phyloP scores from a whole-genome alignment of 2,888 invertebrate species.

The Microplitis manilae region DNA sequence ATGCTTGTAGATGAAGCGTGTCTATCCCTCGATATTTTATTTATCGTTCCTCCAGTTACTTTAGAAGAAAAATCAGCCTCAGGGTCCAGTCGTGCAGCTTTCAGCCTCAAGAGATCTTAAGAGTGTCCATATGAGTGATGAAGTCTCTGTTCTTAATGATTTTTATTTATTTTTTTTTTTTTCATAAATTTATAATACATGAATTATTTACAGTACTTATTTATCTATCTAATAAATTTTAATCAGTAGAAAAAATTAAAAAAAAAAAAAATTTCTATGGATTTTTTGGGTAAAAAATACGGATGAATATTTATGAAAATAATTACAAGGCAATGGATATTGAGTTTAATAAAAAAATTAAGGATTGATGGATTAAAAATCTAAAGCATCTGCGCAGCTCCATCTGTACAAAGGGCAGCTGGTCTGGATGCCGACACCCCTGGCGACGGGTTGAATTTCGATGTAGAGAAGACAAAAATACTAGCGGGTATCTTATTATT shows the following conservation, averaged over 20 bases:
- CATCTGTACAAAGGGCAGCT: constrained; percentile 43
- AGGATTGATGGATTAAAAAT: constrained; percentile 25
- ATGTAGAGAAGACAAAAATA: constrained; percentile 1
- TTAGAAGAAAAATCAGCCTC: constrained; percentile 27
- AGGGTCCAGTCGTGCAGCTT: constrained; percentile 48
- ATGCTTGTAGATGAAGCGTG: constrained; percentile 7
- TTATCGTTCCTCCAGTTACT: constrained; percentile 56
- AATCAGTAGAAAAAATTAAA: too few species aligned
- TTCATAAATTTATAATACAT: not conserved
- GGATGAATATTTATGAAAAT: constrained; percentile 23
- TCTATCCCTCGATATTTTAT: constrained; percentile 62
- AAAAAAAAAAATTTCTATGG: not conserved
- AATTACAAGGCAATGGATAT: constrained; percentile 21
- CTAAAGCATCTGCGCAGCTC: constrained; percentile 37
- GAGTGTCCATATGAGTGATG: constrained; percentile 48
- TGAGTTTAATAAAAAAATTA: constrained; percentile 9
- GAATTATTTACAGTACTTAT: too few species aligned
- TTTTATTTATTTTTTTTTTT: not conserved
- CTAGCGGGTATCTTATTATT: not conserved
- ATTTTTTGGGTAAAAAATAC: not conserved
- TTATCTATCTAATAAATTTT: too few species aligned
- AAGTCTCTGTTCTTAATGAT: constrained; percentile 36
- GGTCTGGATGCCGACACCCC: constrained; percentile 39
- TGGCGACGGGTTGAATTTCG: constrained; percentile 34
- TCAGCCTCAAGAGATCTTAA: constrained; percentile 42